Percentiles rank a stretch among this genome's conserved stretches.
These are phyloP conservation scores for Synergus laeviventris DNA, from an alignment of 2,888 invertebrate species.

Conservation along the genomic window DNA sequence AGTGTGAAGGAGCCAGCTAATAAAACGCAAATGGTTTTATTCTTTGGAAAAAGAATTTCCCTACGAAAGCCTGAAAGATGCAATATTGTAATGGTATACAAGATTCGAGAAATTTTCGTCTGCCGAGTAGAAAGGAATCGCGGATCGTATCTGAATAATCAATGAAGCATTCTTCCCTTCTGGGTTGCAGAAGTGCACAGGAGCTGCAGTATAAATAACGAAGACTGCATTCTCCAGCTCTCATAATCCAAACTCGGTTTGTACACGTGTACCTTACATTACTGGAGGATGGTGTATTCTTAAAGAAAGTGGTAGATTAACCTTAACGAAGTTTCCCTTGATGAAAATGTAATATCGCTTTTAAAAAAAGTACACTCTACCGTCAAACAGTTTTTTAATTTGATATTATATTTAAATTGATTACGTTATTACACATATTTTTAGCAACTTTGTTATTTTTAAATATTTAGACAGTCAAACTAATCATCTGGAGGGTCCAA, in stretches of 20 bases:
- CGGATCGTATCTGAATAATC: slow-evolving; percentile 39
- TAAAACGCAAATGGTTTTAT: background rate
- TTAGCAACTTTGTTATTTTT: no score
- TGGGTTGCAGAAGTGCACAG: background rate
- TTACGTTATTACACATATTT: no score
- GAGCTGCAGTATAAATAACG: slow-evolving; percentile 33
- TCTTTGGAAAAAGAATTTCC: background rate
- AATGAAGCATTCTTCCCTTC: slow-evolving; percentile 28
- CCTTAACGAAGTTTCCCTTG: background rate
- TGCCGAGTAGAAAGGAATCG: background rate
- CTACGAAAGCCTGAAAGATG: slow-evolving; percentile 4
- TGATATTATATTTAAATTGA: no score
- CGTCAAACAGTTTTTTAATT: no score
- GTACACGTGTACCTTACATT: slow-evolving; percentile 23
- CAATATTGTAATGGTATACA: slow-evolving; percentile 13
- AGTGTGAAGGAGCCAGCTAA: no score
- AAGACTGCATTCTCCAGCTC: slow-evolving; percentile 32
- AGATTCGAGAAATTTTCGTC: slow-evolving; percentile 9
- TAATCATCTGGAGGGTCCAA: no score
- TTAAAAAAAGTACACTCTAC: background rate
- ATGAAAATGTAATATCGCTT: background rate
- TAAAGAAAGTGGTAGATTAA: slow-evolving; percentile 2
- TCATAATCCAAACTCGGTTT: slow-evolving; percentile 33
- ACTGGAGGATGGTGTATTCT: slow-evolving; percentile 8
- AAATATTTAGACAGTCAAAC: no score